phyloP scores from a whole-genome alignment of 2,888 invertebrate genomes.

The Ophion costatus region DNA sequence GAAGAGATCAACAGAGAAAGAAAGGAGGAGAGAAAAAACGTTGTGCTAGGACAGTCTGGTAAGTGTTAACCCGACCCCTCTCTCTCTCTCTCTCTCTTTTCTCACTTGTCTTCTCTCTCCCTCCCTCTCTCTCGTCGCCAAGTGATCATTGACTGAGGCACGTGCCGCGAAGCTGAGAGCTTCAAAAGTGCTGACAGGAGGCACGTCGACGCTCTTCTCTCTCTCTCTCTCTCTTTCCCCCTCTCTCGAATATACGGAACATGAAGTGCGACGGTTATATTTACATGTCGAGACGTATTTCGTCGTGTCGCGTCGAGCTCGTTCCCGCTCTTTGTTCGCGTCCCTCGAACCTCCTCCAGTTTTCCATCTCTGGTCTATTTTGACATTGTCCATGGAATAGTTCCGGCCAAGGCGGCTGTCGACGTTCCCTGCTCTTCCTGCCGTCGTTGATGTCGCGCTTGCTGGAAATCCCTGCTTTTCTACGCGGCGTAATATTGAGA shows the following conservation, averaged over 20 bases:
- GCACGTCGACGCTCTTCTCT: slow-evolving; percentile 48
- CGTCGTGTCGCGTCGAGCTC: slow-evolving; percentile 3
- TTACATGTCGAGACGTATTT: slow-evolving; percentile 29
- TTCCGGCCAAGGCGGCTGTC: background rate
- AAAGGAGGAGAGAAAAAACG: slow-evolving; percentile 1
- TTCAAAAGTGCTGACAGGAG: slow-evolving; percentile 63
- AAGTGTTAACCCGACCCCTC: slow-evolving; percentile 8
- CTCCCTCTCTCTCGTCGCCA: slow-evolving; percentile 21
- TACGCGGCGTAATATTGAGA: too few relatives aligned
- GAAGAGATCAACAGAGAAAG: too few relatives aligned
- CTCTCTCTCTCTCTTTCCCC: background rate
- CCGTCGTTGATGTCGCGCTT: too few relatives aligned
- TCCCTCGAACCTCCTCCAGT: background rate
- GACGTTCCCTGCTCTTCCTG: background rate
- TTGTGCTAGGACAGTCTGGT: slow-evolving; percentile 47
- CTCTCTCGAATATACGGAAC: background rate
- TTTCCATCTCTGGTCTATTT: background rate
- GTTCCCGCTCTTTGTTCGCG: slow-evolving; percentile 38
- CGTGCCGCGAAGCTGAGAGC: slow-evolving; percentile 60
- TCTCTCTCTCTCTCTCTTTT: background rate
- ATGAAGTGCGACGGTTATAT: slow-evolving; percentile 26
- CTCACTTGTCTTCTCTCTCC: background rate
- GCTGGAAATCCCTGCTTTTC: too few relatives aligned
- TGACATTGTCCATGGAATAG: slow-evolving; percentile 2
- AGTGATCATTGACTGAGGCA: slow-evolving; percentile 59